Percentiles rank a stretch among this genome's conserved stretches.
These are phyloP conservation scores for Tachycineta bicolor DNA, from an alignment of 2,113 vertebrate genomes.

Conservation along the genomic window DNA sequence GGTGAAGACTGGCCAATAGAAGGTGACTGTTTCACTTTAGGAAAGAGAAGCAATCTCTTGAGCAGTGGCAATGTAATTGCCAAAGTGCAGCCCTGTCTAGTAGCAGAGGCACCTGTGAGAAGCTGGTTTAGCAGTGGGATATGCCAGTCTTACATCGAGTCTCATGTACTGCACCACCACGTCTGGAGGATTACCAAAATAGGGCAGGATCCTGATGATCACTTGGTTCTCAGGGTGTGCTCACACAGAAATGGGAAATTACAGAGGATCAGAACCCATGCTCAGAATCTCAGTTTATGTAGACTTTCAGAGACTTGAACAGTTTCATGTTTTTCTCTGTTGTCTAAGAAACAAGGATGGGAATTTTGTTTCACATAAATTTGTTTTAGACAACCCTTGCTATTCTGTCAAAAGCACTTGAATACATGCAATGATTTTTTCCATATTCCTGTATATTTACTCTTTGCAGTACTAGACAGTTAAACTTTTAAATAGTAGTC, in stretches of 20 bases:
- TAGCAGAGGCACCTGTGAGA: not conserved
- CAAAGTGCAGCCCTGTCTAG: not conserved
- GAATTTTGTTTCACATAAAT: not conserved
- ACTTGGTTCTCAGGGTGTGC: not conserved
- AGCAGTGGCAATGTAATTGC: not conserved
- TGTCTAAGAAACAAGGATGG: not conserved
- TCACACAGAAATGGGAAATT: not conserved
- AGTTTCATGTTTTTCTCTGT: not conserved
- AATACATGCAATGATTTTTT: not conserved
- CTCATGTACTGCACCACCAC: not conserved
- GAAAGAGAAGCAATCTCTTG: not conserved
- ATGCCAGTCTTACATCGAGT: not conserved
- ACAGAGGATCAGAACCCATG: fast-evolving
- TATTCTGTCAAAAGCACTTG: not conserved
- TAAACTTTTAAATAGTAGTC: not conserved
- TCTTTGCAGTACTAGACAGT: fast-evolving
- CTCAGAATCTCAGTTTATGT: not conserved
- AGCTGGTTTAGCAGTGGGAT: not conserved
- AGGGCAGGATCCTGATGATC: fast-evolving
- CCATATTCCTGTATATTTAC: not conserved
- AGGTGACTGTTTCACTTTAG: not conserved
- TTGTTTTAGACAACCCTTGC: not conserved
- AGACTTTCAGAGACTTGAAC: not conserved
- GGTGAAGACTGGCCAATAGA: not conserved
- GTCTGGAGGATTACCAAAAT: not conserved